Conservation (phyloP, 2,888 invertebrate genomes). For the Trachelus iudaicus region DNA sequence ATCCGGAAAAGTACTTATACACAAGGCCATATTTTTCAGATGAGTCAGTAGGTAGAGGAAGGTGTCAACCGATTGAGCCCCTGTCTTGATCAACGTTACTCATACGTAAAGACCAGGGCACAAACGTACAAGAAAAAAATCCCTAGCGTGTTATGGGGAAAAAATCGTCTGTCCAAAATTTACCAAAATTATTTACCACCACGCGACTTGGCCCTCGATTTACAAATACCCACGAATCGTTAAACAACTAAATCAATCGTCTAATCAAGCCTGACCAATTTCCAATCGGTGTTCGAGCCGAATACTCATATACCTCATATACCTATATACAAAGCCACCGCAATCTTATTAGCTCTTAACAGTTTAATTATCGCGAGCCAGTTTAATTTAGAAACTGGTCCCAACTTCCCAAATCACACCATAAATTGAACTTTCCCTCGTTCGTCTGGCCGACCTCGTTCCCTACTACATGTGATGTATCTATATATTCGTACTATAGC, state of each 20-base stretch:
- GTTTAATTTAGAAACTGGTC: conserved; percentile 34
- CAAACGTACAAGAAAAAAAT: neutral
- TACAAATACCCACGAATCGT: neutral
- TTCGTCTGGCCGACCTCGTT: conserved; percentile 37
- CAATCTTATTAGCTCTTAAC: conserved; percentile 1
- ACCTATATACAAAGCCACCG: neutral
- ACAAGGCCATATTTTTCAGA: neutral
- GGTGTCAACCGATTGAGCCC: neutral
- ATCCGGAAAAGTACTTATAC: neutral
- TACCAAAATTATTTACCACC: neutral
- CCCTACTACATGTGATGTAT: conserved; percentile 7
- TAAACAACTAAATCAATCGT: neutral
- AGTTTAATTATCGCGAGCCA: conserved; percentile 14
- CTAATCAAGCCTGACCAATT: neutral
- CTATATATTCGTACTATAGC: too few species aligned
- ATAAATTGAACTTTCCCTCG: conserved; percentile 47
- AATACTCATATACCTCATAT: neutral
- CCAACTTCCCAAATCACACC: conserved; percentile 37
- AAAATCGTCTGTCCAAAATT: neutral
- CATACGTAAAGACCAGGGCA: neutral
- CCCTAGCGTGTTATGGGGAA: too few species aligned
- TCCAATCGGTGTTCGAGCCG: neutral
- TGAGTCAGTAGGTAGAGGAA: neutral
- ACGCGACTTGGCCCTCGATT: neutral
- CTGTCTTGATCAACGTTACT: neutral